These are phyloP conservation scores for Drosophila kanapiae DNA, from an alignment of 1,140 invertebrate genomes.

Conservation along the genomic window DNA sequence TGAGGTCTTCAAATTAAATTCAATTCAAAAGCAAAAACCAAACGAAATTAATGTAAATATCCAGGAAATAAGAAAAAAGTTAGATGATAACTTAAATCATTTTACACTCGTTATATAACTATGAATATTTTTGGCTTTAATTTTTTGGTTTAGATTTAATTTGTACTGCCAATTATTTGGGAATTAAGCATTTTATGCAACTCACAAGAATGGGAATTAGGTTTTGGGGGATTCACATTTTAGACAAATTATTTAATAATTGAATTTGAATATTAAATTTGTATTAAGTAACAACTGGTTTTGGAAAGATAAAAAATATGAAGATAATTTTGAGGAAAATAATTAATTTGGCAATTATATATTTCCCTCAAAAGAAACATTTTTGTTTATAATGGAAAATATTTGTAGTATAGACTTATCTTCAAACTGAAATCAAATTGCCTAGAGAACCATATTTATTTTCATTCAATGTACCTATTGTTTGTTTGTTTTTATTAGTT, in stretches of 20 bases:
- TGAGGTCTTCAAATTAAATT: conserved; percentile 59
- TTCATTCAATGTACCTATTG: conserved; percentile 5
- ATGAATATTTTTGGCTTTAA: conserved; percentile 4
- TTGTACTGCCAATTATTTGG: neutral
- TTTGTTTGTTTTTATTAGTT: conserved; percentile 15
- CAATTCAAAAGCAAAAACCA: conserved; percentile 51
- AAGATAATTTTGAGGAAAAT: neutral
- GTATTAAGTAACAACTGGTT: neutral
- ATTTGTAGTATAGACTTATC: neutral
- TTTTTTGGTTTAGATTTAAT: neutral
- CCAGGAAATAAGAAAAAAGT: conserved; percentile 36
- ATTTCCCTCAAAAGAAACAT: neutral
- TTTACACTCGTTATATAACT: conserved; percentile 24
- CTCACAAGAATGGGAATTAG: neutral
- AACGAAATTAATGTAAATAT: conserved; percentile 42
- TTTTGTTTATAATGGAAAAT: neutral
- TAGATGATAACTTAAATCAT: conserved; percentile 20
- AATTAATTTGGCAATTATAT: neutral
- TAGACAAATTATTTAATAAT: neutral
- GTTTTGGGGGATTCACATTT: conserved; percentile 3
- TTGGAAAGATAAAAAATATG: neutral
- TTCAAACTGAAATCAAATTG: neutral
- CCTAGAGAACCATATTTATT: conserved; percentile 2
- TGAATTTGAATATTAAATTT: neutral
- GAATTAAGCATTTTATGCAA: neutral